Conservation (phyloP, 2,888 invertebrate species). For the Eupeodes latifasciatus region DNA sequence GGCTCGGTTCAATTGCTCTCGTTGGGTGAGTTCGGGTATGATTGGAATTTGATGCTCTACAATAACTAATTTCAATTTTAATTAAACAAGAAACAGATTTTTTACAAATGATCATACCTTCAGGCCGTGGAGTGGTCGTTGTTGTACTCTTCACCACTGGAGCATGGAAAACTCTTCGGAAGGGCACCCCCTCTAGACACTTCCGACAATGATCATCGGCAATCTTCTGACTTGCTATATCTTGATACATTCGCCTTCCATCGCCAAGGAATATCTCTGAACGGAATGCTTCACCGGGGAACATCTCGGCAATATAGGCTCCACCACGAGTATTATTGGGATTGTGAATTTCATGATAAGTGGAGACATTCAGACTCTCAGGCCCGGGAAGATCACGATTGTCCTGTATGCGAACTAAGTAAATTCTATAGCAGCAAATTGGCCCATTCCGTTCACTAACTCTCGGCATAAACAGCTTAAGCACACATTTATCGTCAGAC, state of each 20-base stretch:
- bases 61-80: not conserved
- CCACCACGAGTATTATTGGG: constrained; percentile 87
- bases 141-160: constrained; percentile 39
- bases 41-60: constrained; percentile 65
- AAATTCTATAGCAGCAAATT: constrained; percentile 94
- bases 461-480: constrained; percentile 90
- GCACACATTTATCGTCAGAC: constrained; percentile 88
- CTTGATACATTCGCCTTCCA: constrained; percentile 83
- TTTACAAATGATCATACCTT: constrained; percentile 61
- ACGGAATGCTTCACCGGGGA: constrained; percentile 88
- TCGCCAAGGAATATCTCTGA: constrained; percentile 91
- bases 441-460: constrained; percentile 94
- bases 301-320: constrained; percentile 94
- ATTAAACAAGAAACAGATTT: not conserved
- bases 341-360: constrained; percentile 90
- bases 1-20: constrained; percentile 80
- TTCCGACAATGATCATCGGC: constrained; percentile 81
- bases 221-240: constrained; percentile 77
- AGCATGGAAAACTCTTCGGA: constrained; percentile 75
- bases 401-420: constrained; percentile 89
- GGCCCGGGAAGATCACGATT: constrained; percentile 89
- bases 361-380: constrained; percentile 88
- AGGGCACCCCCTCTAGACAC: constrained; percentile 80
- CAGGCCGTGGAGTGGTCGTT: constrained; percentile 69
- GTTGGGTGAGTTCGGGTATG: constrained; percentile 78